phyloP scores from a whole-genome alignment of 1,140 invertebrate genomes.

The Camponotus vicinus region DNA sequence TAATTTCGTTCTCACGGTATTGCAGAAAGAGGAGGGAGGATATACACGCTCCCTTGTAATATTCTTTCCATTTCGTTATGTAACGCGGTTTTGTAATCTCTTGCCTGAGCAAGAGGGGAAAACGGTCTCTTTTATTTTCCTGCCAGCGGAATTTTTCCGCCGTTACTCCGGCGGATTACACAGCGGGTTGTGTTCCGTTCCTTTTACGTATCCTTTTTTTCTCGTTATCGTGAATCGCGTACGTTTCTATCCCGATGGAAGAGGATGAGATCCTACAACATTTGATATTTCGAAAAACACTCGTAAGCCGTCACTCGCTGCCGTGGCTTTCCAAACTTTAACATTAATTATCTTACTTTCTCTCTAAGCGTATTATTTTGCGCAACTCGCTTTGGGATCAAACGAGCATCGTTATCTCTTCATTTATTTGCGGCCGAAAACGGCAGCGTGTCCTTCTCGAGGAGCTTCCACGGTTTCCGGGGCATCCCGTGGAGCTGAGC shows the following conservation, averaged over 20 bases:
- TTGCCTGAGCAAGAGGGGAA: conserved; percentile 33
- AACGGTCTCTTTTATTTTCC: conserved; percentile 49
- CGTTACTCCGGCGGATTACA: conserved; percentile 51
- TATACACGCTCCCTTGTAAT: conserved; percentile 20
- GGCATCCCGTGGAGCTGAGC: neutral
- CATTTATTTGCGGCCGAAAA: neutral
- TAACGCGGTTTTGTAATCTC: conserved; percentile 54
- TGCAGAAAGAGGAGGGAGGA: neutral
- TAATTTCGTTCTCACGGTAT: conserved; percentile 46
- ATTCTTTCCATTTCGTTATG: conserved; percentile 56
- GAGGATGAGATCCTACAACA: neutral
- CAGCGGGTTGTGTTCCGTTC: conserved; percentile 29
- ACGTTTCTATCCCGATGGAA: conserved; percentile 9
- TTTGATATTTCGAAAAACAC: neutral
- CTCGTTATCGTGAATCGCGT: conserved; percentile 53
- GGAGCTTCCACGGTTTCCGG: neutral
- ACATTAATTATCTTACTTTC: neutral
- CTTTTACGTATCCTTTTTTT: conserved; percentile 41
- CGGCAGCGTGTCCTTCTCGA: neutral
- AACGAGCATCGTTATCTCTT: neutral
- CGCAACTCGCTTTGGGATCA: neutral
- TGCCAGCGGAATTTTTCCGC: conserved; percentile 51
- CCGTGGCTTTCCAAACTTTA: neutral
- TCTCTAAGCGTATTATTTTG: neutral
- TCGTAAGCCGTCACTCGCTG: neutral